Percentiles rank a stretch among this genome's conserved stretches.
Evolutionary conservation across 2,888 invertebrate species (phyloP).

Genomic region (Amphimallon solstitiale): DNA sequence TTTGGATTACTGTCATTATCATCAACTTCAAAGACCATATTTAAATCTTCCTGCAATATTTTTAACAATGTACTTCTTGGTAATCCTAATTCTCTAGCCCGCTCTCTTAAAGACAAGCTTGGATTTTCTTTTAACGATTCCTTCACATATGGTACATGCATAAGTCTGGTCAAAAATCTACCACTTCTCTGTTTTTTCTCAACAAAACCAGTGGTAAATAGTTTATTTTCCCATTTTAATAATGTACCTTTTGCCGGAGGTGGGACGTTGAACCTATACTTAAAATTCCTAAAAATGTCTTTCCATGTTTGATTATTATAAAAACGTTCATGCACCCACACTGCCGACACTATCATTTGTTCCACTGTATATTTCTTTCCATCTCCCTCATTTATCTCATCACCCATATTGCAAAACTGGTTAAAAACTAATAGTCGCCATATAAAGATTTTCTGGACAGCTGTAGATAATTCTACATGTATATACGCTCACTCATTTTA

Average conservation of each 20-base stretch:
- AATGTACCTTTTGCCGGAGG: constrained; percentile 57
- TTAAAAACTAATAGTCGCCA: constrained; percentile 31
- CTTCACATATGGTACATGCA: constrained; percentile 59
- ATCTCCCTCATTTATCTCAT: constrained; percentile 39
- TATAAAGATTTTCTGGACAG: constrained; percentile 48
- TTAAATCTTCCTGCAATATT: constrained; percentile 59
- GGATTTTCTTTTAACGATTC: constrained; percentile 60
- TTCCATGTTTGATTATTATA: constrained; percentile 57
- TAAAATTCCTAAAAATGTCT: constrained; percentile 63
- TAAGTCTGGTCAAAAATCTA: constrained; percentile 56
- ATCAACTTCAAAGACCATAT: constrained; percentile 55
- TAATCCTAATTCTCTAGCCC: constrained; percentile 59
- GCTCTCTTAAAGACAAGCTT: constrained; percentile 61
- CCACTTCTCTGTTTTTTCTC: constrained; percentile 62
- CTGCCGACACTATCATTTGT: constrained; percentile 64
- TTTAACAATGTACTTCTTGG: constrained; percentile 62
- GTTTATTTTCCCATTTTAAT: constrained; percentile 60
- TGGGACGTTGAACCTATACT: constrained; percentile 60
- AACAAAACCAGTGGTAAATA: constrained; percentile 62
- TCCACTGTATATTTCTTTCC: constrained; percentile 58
- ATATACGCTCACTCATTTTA: background rate
- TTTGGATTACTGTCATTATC: constrained; percentile 47
- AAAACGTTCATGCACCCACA: constrained; percentile 65
- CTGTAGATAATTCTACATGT: constrained; percentile 46
- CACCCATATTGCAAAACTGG: constrained; percentile 39